Conservation (phyloP, 2,888 invertebrate species). For the Trachelus tabidus region DNA sequence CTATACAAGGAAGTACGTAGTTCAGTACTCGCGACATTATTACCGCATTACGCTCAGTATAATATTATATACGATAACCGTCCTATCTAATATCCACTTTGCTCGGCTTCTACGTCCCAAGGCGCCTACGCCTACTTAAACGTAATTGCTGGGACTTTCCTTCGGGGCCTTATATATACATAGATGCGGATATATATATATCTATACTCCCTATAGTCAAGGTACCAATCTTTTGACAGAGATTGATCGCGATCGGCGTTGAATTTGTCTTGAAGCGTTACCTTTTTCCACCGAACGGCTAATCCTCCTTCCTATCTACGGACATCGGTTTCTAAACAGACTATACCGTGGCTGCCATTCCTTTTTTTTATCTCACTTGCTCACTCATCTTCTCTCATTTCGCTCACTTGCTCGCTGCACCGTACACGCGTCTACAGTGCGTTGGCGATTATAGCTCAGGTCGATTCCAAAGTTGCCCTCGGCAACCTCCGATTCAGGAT, state of each 20-base stretch:
- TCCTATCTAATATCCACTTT: not conserved
- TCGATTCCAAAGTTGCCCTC: not conserved
- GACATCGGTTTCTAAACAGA: not conserved
- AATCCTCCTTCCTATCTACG: not conserved
- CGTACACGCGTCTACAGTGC: not conserved
- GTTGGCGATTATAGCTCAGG: not conserved
- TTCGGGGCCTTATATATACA: not conserved
- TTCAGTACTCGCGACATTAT: constrained; percentile 1
- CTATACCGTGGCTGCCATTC: not conserved
- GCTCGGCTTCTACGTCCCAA: not conserved
- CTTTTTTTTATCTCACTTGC: not conserved
- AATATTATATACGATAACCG: not conserved
- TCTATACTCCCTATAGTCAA: not conserved
- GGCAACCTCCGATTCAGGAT: not conserved
- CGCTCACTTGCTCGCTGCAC: not conserved
- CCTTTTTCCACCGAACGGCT: not conserved
- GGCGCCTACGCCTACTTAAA: constrained; percentile 21
- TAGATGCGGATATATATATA: not conserved
- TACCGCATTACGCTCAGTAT: not conserved
- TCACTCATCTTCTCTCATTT: not conserved
- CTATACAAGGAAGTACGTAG: not conserved
- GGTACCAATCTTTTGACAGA: constrained; percentile 1
- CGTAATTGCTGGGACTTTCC: constrained; percentile 13
- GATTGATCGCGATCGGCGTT: constrained; percentile 7
- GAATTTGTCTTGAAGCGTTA: constrained; percentile 4